Base-by-base conservation (phyloP, 2,797 vertebrate species). In the Enteromius treurensis region DNA sequence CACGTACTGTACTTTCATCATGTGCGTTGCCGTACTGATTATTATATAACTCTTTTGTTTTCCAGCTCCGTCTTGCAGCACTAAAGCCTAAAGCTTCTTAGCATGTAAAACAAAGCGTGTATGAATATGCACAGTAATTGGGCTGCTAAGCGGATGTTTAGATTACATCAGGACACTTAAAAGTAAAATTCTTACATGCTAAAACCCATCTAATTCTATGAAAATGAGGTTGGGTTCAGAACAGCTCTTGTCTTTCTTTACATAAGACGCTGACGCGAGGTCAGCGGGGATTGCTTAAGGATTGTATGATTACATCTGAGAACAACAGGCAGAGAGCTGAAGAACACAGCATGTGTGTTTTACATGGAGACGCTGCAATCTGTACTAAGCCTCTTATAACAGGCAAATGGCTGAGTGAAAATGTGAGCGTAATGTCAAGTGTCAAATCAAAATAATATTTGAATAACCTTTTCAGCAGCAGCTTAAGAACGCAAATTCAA, bases 61-160 rank as follows among this genome's bases (percentile, higher is more conserved):
- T 85, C 82, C 77, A 42, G 86, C 78, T 89, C 84, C 78, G 68
- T 58, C 79, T 62, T 37, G 73, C 69, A 47, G 17, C 64, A 49
- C 62, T 67, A 83, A 77, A 91, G 82, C 90, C 51, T 67, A 84
- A 70, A 91, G 85, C 90, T 70, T 89, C 88, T 91, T 89, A 90
- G 64, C 29, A 21, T 64, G 81, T 78, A 47, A 87, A 58, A 29
- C 60, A 87, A 81, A 88, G 65, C n/a, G 26, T 80, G 67, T 80
- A 84, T 53, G 58, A 79, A 86, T 77, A 83, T 81, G 75, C 77
- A 85, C 29, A 55, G 80, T 82, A 76, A 83, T 79, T 76, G 9
- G 49, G 51, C 70, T 76, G 73, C 60, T 75, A 83, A 80, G 49
- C 73, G 55, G 62, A 64, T 67, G 47, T 83, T 85, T 65, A 49